Percentiles rank a stretch among this genome's conserved stretches.
Evolutionary conservation across 2,888 invertebrate species (phyloP).

Genomic region (Chloroclysta siterata): DNA sequence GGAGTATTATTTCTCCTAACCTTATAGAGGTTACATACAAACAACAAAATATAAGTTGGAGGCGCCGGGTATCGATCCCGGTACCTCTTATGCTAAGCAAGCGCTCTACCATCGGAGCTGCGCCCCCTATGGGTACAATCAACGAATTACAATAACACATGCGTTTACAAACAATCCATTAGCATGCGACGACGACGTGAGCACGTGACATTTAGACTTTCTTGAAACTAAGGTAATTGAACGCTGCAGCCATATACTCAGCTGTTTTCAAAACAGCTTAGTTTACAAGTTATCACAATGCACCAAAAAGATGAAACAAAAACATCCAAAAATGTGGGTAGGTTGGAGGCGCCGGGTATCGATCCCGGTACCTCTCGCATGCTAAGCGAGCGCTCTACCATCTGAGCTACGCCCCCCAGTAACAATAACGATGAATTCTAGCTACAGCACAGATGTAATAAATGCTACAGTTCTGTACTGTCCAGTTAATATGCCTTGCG

Average conservation of each 20-base stretch:
- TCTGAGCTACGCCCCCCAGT: slow-evolving; percentile 75
- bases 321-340: no score
- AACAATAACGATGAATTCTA: background rate
- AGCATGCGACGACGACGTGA: no score
- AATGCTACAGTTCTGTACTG: background rate
- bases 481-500: slow-evolving; percentile 2
- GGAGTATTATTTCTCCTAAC: no score
- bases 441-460: background rate
- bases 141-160: no score
- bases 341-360: slow-evolving; percentile 82
- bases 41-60: slow-evolving; percentile 55
- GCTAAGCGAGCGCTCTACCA: slow-evolving; percentile 81
- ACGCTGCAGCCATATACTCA: no score
- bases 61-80: slow-evolving; percentile 86
- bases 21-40: no score
- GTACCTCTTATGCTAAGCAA: slow-evolving; percentile 86
- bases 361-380: slow-evolving; percentile 84
- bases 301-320: no score
- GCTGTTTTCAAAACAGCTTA: no score
- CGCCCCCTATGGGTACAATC: slow-evolving; percentile 64
- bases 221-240: no score
- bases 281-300: no score
- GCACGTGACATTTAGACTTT: no score
- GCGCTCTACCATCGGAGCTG: slow-evolving; percentile 86
- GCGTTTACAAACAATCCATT: no score